Evolutionary conservation across 2,888 invertebrate genomes (phyloP).

Genomic region (Epinotia demarniana): DNA sequence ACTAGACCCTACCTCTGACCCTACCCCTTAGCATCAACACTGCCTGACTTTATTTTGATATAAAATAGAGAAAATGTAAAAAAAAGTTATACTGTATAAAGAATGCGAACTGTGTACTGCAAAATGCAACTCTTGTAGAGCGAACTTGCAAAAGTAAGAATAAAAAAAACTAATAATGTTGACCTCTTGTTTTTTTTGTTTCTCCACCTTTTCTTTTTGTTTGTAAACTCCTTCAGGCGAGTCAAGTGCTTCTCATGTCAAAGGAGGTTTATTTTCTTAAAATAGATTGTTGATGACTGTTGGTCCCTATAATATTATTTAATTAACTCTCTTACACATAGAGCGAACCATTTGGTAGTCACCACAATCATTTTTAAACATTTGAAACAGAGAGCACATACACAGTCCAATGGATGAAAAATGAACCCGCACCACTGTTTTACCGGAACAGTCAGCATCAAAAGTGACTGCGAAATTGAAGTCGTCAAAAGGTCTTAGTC

Average conservation of each 20-base stretch:
- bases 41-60: constrained; percentile 76
- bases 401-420: too few relatives aligned
- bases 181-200: constrained; percentile 51
- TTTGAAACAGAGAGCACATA: too few relatives aligned
- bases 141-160: constrained; percentile 77
- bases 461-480: too few relatives aligned
- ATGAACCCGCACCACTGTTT: too few relatives aligned
- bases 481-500: too few relatives aligned
- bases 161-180: constrained; percentile 75
- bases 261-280: too few relatives aligned
- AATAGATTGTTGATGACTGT: too few relatives aligned
- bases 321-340: too few relatives aligned
- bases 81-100: constrained; percentile 77
- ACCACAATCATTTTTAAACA: too few relatives aligned
- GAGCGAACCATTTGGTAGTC: too few relatives aligned
- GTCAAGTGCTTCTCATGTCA: not conserved
- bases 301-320: too few relatives aligned
- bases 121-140: constrained; percentile 75
- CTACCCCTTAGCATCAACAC: constrained; percentile 63
- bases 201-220: not conserved
- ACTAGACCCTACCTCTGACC: constrained; percentile 72
- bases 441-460: too few relatives aligned
- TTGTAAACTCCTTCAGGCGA: not conserved
- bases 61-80: constrained; percentile 72
- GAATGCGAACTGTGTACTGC: constrained; percentile 76